Conservation (phyloP, 2,888 invertebrate species). For the Drosophila mercatorum region DNA sequence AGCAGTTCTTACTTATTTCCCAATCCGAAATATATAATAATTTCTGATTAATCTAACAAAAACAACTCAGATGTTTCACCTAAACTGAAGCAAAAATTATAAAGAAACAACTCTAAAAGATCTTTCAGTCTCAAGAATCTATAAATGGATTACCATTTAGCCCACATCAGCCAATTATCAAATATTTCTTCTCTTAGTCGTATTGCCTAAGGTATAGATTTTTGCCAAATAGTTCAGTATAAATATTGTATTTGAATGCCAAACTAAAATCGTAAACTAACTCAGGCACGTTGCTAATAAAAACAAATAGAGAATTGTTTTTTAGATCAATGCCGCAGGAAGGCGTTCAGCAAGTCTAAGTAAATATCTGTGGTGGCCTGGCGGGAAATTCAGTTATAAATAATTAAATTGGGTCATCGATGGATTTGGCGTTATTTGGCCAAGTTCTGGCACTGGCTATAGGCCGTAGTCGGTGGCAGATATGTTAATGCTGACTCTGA, state of each 20-base stretch:
- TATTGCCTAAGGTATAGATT: too few species aligned
- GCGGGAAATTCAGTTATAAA: slow-evolving; percentile 2
- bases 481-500: slow-evolving; percentile 36
- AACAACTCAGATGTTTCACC: background rate
- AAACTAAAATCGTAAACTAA: background rate
- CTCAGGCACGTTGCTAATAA: background rate
- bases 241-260: slow-evolving; percentile 1
- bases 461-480: slow-evolving; percentile 3
- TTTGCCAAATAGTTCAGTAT: background rate
- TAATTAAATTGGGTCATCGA: slow-evolving; percentile 34
- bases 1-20: too few species aligned
- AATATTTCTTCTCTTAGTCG: background rate
- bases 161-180: background rate
- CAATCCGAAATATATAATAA: too few species aligned
- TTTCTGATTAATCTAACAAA: background rate
- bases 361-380: slow-evolving; percentile 8
- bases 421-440: background rate
- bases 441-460: background rate
- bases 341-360: slow-evolving; percentile 3
- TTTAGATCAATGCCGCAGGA: slow-evolving; percentile 6
- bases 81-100: background rate
- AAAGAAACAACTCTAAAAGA: background rate
- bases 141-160: background rate
- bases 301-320: background rate
- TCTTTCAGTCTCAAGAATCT: background rate